Base-by-base conservation (phyloP, 2,113 vertebrate genomes). In the Pseudonaja textilis region DNA sequence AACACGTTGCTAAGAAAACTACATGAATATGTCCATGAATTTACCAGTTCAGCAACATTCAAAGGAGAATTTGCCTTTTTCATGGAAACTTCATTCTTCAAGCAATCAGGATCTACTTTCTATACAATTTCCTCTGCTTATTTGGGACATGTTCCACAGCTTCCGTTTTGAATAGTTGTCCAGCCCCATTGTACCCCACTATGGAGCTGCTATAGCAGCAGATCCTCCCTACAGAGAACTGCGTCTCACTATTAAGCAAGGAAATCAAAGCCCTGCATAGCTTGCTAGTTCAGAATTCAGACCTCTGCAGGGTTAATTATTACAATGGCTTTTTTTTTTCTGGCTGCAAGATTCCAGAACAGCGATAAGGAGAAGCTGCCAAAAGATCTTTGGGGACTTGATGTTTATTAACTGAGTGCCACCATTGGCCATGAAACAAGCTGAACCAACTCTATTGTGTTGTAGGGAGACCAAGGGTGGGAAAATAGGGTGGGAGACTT, bases 241-340 rank as follows among this genome's bases (percentile, higher is more conserved):
- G 56, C 47, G 34, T 45, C 88, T 54, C 34, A 11, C 45, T 34
- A 4, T 50, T 55, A 52, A 61, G 55, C 2, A 20, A 42, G 50
- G 50, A 64, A 90, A 87, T 92, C 89, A 87, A 22, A 34, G 50
- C 26, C 56, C n/a, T 22, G 55, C 88, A 64, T 29, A 55, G 55
- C 47, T 86, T 86, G 88, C 34, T 25, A 42, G 74, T 52, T 85
- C 56, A 64, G 45, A 34, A 86, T 64, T 50, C 22, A 87, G 29
- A 90, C 39, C 50, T 61, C 88, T 69, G 88, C 42, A 88, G 57
- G 81, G 88, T 93, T 93, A 93, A 93, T 93, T 92, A 93, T 93
- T 92, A 93, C 93, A 93, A 57, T 45, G 50, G 50, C 6, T 39
- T 88, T 81, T 61, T 87, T 47, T 50, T 34, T 85, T 87, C 64